Base-by-base conservation (phyloP, 2,113 vertebrate species). In the Engystomops pustulosus region DNA sequence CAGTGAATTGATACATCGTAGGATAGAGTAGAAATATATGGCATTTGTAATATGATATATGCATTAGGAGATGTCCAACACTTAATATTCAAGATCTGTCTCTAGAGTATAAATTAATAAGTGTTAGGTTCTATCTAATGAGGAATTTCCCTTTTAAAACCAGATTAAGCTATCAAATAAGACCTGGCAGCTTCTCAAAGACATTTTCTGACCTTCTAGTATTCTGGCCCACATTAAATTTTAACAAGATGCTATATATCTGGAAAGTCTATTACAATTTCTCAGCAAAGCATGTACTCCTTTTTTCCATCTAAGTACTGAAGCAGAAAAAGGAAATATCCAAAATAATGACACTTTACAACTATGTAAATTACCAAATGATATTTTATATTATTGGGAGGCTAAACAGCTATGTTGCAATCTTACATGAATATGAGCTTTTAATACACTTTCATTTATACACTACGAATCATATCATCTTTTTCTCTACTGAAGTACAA, bases 171-270 rank as follows among this genome's bases (percentile, higher is more conserved):
- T 92, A 94, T 92, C 87, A 84, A 91, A 92, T 92, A 89, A 90
- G 88, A 87, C 88, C 90, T 91, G 91, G 89, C 90, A 92, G 89
- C 89, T 90, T 93, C 92, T 93, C 93, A 93, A 94, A 94, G 91
- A 87, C 91, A 94, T 93, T 93, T 93, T 92, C 91, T 94, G 93
- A 93, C 92, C 93, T 94, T 94, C 90, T 90, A 89, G 87, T 90
- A 92, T 91, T 92, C 87, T 87, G 88, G 87, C 71, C 80, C 71
- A 87, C 86, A 93, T 94, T 89, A 94, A 94, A 93, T 92, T 93
- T 94, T 94, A 93, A 94, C 88, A 90, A 90, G 89, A 88, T 89
- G 81, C 86, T 88, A 86, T 92, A 88, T 92, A 92, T 92, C 89
- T 92, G 49, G 38, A 89, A 90, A 83, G 86, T 88, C 89, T 90